These are phyloP conservation scores for Anableps anableps DNA, from an alignment of 2,797 vertebrate species.

Conservation along the genomic window DNA sequence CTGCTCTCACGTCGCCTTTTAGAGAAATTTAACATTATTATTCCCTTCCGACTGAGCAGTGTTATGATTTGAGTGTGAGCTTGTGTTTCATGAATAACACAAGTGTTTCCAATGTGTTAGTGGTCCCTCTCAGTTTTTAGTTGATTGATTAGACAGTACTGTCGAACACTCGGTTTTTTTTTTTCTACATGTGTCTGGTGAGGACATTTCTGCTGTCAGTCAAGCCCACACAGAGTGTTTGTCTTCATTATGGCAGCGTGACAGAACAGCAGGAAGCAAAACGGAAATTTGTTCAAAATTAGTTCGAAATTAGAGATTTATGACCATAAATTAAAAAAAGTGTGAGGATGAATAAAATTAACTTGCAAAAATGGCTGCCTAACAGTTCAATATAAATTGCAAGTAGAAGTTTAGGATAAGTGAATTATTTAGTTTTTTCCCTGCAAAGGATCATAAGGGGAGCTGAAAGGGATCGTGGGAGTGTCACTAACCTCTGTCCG, in stretches of 20 bases:
- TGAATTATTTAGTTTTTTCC: neutral
- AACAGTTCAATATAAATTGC: neutral
- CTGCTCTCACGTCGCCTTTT: neutral
- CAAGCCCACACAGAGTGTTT: constrained; percentile 7
- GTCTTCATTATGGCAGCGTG: neutral
- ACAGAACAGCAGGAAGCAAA: neutral
- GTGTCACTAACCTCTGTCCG: too few relatives aligned
- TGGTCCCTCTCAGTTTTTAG: neutral
- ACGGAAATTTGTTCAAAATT: neutral
- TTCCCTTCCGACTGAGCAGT: neutral
- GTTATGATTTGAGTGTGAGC: neutral
- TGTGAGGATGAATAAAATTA: neutral
- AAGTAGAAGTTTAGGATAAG: neutral
- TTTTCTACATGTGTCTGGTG: neutral
- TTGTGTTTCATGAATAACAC: neutral
- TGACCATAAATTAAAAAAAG: neutral
- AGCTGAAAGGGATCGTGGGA: neutral
- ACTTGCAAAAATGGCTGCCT: neutral
- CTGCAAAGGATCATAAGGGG: neutral
- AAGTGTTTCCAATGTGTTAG: neutral
- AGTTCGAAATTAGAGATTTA: neutral
- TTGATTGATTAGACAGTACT: constrained; percentile 29
- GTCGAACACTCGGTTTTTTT: constrained; percentile 1
- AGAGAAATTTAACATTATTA: neutral
- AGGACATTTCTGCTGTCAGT: constrained; percentile 6